Percentiles rank a stretch among this genome's conserved stretches.
Evolutionary conservation across 1,140 invertebrate genomes (phyloP).

Genomic region (Aphelenchoides avenae): DNA sequence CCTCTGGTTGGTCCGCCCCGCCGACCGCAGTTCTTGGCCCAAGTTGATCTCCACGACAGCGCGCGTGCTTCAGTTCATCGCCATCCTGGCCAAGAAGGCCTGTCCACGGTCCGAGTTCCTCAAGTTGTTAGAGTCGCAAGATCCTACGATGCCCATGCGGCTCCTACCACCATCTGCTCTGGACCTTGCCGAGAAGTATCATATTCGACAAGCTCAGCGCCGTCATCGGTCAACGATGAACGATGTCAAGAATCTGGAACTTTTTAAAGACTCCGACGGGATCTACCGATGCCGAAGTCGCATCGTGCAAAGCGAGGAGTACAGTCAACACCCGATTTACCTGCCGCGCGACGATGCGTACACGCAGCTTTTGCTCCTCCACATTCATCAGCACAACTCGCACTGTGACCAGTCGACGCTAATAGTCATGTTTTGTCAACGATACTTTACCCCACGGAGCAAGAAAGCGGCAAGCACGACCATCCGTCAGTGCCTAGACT

Average conservation of each 20-base stretch:
- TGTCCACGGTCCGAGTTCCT: no score
- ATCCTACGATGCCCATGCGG: background rate
- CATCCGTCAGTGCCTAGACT: conserved; percentile 4
- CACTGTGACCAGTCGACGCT: conserved; percentile 3
- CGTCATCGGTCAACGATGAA: conserved; percentile 10
- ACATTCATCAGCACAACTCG: conserved; percentile 2
- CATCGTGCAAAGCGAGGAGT: background rate
- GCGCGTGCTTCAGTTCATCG: no score
- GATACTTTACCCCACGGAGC: conserved; percentile 19
- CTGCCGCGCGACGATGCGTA: conserved; percentile 1
- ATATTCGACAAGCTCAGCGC: conserved; percentile 12
- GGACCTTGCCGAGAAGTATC: conserved; percentile 4
- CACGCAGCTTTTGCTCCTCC: conserved; percentile 14
- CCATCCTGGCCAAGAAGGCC: no score
- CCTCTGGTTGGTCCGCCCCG: no score
- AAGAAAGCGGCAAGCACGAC: conserved; percentile 6
- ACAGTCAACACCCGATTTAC: conserved; percentile 14
- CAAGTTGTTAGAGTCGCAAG: background rate
- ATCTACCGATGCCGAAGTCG: conserved; percentile 11
- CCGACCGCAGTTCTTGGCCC: no score
- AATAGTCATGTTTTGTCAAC: background rate
- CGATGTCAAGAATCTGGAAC: conserved; percentile 10
- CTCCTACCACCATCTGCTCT: background rate
- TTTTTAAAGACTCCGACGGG: conserved; percentile 4
- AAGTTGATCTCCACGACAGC: no score